Percentiles rank a stretch among this genome's conserved stretches.
phyloP scores from a whole-genome alignment of 2,888 invertebrate genomes.

The Diadegma fenestrale region DNA sequence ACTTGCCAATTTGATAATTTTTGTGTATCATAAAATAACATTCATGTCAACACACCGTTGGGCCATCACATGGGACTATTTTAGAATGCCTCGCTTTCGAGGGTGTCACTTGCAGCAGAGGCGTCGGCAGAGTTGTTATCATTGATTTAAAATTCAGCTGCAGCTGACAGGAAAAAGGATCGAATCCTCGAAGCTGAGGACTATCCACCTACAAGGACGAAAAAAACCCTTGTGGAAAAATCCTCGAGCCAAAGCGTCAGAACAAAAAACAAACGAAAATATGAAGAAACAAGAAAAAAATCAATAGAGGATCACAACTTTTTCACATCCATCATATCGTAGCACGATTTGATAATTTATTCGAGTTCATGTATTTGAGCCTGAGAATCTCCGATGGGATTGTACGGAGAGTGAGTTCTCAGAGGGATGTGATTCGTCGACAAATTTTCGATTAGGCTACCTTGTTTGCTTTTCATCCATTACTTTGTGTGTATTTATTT shows the following conservation, averaged over 20 bases:
- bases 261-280: slow-evolving; percentile 9
- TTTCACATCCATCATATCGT: slow-evolving; percentile 51
- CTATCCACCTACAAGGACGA: slow-evolving; percentile 14
- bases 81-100: slow-evolving; percentile 13
- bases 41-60: background rate
- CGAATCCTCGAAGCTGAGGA: slow-evolving; percentile 45
- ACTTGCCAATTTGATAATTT: background rate
- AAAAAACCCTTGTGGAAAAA: slow-evolving; percentile 30
- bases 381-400: slow-evolving; percentile 37
- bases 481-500: slow-evolving; percentile 24
- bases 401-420: slow-evolving; percentile 1
- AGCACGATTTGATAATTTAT: slow-evolving; percentile 35
- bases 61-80: background rate
- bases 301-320: slow-evolving; percentile 42
- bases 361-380: slow-evolving; percentile 4
- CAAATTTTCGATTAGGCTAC: slow-evolving; percentile 11
- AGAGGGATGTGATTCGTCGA: background rate
- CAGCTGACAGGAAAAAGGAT: slow-evolving; percentile 59
- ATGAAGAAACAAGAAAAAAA: slow-evolving; percentile 26
- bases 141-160: slow-evolving; percentile 67
- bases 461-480: slow-evolving; percentile 24
- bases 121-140: slow-evolving; percentile 38
- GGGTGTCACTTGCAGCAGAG: slow-evolving; percentile 36
- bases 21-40: slow-evolving; percentile 1
- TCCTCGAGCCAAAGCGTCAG: background rate